Evolutionary conservation across 1,140 invertebrate genomes (phyloP), one percentile per base, ranked within the genome.

Genomic region (Heliconius hermathena): DNA sequence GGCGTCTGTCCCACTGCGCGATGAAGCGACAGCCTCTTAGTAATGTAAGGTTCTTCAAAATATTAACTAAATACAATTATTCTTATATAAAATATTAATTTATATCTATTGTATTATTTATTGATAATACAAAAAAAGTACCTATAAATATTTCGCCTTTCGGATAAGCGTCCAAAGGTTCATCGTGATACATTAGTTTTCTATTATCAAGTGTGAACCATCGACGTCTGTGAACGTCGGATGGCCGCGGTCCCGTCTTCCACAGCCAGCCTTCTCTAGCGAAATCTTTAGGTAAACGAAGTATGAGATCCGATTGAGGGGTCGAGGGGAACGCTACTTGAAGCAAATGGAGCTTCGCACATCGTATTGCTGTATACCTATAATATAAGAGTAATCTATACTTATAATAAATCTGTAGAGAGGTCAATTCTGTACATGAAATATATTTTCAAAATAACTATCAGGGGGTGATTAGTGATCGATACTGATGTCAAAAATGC

Each of bases 101-200:
- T 36, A 36, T 36, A 36, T 36, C 33, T 46, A 46, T 46, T 13
- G 41, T 16, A 3, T 46, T 46, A 46, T 11, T 11, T n/a, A 57
- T n/a, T n/a, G 1, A n/a, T n/a, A 57, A n/a, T n/a, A n/a, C 0
- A 2, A 57, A 22, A 57, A 57, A 26, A 9, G 88, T 83, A 95
- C 95, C 96, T 81, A 99, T 94, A 91, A 98, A 98, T 80, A 99
- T 97, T 95, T 99, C 98, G 78, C 98, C 98, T 95, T 98, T 98
- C 0, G 98, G 97, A 94, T 97, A 97, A 1, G 98, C 97, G 90
- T 98, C 97, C 95, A 97, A 85, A 0, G 97, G 97, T 89, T 98
- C 97, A 89, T 98, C 97, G 85, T 98, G 97, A 87, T 98, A 99
- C 97, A 98, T 98, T 3, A 99, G 94, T 93, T 98, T 98, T 74